Base-by-base conservation (phyloP, 2,113 vertebrate genomes). In the Jacana jacana region DNA sequence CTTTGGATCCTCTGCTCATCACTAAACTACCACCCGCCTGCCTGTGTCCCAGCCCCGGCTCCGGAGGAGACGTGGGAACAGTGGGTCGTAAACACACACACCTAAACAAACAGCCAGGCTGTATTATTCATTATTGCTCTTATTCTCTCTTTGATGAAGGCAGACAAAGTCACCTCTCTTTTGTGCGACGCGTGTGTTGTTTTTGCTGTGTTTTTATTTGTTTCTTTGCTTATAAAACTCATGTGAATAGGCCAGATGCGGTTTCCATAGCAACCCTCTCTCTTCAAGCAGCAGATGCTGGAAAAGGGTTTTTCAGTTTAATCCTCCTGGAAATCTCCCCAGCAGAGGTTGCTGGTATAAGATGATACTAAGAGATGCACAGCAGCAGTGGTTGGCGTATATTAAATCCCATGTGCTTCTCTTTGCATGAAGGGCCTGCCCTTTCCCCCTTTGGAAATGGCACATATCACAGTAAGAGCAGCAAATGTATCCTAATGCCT, bases 241-340 rank as follows among this genome's bases (percentile, higher is more conserved):
- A 0, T 71, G 93, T 22, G 90, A 97, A 57, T 69, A 35, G 85
- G 81, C 97, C 97, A 96, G 98, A 96, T 97, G 97, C 63, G 8
- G 97, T 98, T 97, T 94, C 98, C 97, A 97, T 95, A 48, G 97
- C 93, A 97, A 98, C 98, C 40, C 5, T 11, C 92, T 72, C 93
- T 94, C 89, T 63, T 77, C 44, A 10, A 33, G 86, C 83, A 76
- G 79, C 93, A 89, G 84, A 87, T 78, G 93, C 97, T 79, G 86
- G 79, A 64, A 93, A 95, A 97, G 93, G 37, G 17, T 75, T 93
- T 97, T 97, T 85, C 78, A 27, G 93, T 89, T 91, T 93, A 95
- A 97, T 96, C 89, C 97, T 95, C 88, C 89, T 72, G 94, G 94
- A 96, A 95, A 97, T 88, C 96, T 97, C 95, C 44, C 8, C 71